Evolutionary conservation across 2,888 invertebrate genomes (phyloP).

Genomic region (Automeris io): DNA sequence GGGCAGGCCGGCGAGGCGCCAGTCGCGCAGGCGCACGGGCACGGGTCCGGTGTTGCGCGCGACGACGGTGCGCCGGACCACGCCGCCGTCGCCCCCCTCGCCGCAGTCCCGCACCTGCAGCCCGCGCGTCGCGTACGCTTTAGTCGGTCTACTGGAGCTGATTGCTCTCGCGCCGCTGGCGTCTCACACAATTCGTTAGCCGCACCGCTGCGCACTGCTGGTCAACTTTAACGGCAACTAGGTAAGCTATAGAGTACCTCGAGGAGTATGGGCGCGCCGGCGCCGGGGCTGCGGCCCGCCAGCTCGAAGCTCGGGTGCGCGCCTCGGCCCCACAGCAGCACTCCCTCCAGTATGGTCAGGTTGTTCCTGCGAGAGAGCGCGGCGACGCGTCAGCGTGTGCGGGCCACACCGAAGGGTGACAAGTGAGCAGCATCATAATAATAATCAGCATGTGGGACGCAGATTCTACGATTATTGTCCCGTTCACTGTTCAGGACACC

Average conservation of each 20-base stretch:
- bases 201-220: no score
- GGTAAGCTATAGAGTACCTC: slow-evolving; percentile 80
- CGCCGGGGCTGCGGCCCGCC: slow-evolving; percentile 90
- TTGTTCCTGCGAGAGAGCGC: slow-evolving; percentile 83
- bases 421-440: no score
- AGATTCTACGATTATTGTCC: no score
- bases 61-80: slow-evolving; percentile 75
- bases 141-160: no score
- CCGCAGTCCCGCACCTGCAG: slow-evolving; percentile 87
- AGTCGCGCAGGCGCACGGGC: slow-evolving; percentile 81
- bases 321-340: slow-evolving; percentile 89
- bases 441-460: no score
- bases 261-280: slow-evolving; percentile 85
- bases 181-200: no score
- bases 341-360: slow-evolving; percentile 91
- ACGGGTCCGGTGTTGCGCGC: slow-evolving; percentile 92
- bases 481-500: no score
- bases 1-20: slow-evolving; percentile 42
- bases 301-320: slow-evolving; percentile 92
- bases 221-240: no score
- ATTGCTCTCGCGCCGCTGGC: background rate
- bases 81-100: slow-evolving; percentile 61
- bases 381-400: background rate
- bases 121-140: no score
- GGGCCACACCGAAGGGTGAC: background rate